Percentiles rank a stretch among this genome's conserved stretches.
phyloP scores from a whole-genome alignment of 2,113 vertebrate species.

The Dolichotis patagonum region DNA sequence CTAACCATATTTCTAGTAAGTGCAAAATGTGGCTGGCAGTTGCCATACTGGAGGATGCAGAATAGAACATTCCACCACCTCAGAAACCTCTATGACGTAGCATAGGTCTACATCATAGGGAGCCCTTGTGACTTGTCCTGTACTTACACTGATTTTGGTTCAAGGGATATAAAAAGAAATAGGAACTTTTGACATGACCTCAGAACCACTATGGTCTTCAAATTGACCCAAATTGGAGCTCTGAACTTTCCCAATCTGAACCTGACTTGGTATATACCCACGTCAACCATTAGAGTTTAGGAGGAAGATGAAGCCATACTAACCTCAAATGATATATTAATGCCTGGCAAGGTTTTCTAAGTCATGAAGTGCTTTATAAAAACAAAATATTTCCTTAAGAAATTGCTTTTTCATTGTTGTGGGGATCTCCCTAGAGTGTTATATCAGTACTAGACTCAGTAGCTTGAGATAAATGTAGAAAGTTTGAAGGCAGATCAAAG shows the following conservation, averaged over 20 bases:
- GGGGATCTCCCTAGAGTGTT: background rate
- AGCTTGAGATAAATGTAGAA: conserved; percentile 42
- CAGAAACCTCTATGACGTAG: background rate
- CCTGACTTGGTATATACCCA: background rate
- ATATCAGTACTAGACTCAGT: background rate
- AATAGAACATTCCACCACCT: background rate
- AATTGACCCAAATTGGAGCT: background rate
- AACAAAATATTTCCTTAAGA: conserved; percentile 47
- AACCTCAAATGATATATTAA: conserved; percentile 41
- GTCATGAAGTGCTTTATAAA: conserved; percentile 12
- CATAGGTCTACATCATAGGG: background rate
- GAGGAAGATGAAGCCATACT: background rate
- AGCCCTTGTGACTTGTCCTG: background rate
- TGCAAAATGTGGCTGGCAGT: background rate
- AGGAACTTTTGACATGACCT: background rate
- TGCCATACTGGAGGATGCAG: background rate
- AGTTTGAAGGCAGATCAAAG: conserved; percentile 52
- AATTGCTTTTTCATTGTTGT: conserved; percentile 50
- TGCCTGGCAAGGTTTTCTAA: conserved; percentile 15
- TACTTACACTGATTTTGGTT: background rate
- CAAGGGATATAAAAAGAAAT: conserved; percentile 6
- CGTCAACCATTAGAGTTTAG: background rate
- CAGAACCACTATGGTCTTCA: conserved; percentile 41
- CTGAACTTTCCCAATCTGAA: background rate
- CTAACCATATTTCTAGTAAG: background rate